Evolutionary conservation across 2,113 vertebrate genomes (phyloP), one percentile per base, ranked within the genome.

Genomic region (Argyrosomus japonicus): DNA sequence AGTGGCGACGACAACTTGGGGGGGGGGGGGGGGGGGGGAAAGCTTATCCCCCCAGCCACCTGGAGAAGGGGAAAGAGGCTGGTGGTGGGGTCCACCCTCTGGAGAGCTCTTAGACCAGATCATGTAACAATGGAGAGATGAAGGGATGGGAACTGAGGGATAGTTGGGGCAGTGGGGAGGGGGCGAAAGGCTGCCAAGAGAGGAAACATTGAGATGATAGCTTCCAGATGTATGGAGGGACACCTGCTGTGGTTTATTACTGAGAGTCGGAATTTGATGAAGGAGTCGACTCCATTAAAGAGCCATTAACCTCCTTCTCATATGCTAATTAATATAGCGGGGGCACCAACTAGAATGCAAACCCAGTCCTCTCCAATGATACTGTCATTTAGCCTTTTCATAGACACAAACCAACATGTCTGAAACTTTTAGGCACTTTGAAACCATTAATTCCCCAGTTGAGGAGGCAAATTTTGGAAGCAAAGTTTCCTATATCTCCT

Each of bases 21-120:
- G 72, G 70, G 88, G 90, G 84, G 77, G 81, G 40, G 88, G 65
- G 71, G 72, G 89, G 91, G 85, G 81, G 32, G 91, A 93, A 91
- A 93, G 91, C 88, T 94, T 95, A 95, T 93, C 93, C 93, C 82
- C 67, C 50, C 73, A 86, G 88, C 95, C 94, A 95, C 95, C 95
- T 95, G 95, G 93, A 82, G 78, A 84, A 87, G 83, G 50, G 62
- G 74, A 77, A 85, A 1, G 17, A 71, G 71, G 73, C 69, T 73
- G 71, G 80, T 57, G 76, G 56, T 57, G 70, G 68, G 82, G 68
- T 83, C 83, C 78, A 60, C 64, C 77, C 87, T 91, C 91, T 86
- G 68, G 91, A 90, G 88, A 89, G 91, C 88, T 89, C 84, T 93
- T 85, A 87, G 77, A 87, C 74, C 57, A 89, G 91, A 93, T 95